A percentile compares a stretch with the other conserved stretches of the same genome.
Conservation (phyloP, 2,888 invertebrate species). For the Pseudoips prasinana region DNA sequence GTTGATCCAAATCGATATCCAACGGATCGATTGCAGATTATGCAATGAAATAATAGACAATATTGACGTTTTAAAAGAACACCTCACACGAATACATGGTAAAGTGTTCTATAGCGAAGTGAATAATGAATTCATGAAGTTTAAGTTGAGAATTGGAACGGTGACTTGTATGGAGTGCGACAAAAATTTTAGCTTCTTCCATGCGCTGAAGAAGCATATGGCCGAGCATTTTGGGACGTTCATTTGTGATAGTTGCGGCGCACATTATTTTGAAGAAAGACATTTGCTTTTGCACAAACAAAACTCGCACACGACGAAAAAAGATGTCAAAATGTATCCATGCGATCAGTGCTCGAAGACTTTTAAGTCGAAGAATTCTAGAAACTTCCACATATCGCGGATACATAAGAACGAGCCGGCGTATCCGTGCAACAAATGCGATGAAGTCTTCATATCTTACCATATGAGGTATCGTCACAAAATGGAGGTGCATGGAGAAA, state of each 20-base stretch:
- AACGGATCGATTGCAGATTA: constrained; percentile 48
- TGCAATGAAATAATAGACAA: constrained; percentile 48
- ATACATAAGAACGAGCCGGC: constrained; percentile 42
- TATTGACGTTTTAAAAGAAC: constrained; percentile 49
- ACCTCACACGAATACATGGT: constrained; percentile 45
- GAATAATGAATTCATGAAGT: constrained; percentile 55
- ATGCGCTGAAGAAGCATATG: constrained; percentile 46
- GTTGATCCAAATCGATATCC: constrained; percentile 49
- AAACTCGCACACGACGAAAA: constrained; percentile 11
- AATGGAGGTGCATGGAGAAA: constrained; percentile 44
- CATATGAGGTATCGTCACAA: constrained; percentile 40
- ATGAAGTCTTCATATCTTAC: constrained; percentile 35
- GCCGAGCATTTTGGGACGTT: constrained; percentile 47
- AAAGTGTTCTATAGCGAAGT: constrained; percentile 37
- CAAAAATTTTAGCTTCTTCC: constrained; percentile 44
- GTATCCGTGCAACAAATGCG: constrained; percentile 43
- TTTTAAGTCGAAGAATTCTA: constrained; percentile 41
- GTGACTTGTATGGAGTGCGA: constrained; percentile 49
- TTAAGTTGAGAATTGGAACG: constrained; percentile 44
- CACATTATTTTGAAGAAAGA: constrained; percentile 54
- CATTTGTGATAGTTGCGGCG: constrained; percentile 51
- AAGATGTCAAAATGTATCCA: constrained; percentile 31
- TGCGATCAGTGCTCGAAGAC: constrained; percentile 57
- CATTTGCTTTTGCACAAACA: constrained; percentile 48
- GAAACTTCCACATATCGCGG: constrained; percentile 34